Percentiles rank a stretch among this genome's conserved stretches.
Conservation (phyloP, 2,113 vertebrate genomes). For the Columba janthina region DNA sequence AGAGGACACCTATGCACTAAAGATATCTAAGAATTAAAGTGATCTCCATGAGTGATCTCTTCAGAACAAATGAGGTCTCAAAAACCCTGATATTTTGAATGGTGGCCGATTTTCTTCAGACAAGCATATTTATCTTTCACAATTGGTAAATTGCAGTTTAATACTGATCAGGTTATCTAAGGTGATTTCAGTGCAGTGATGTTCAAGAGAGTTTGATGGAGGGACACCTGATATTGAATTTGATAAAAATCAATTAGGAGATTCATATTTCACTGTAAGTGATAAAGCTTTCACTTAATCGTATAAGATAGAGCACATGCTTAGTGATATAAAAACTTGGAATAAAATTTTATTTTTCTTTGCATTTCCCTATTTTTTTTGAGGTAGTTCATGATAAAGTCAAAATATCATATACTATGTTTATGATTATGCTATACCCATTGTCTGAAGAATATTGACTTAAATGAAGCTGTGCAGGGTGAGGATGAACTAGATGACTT, state of each 20-base stretch:
- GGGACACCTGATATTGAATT: not conserved
- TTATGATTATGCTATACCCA: not conserved
- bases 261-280: not conserved
- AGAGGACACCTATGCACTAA: not conserved
- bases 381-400: not conserved
- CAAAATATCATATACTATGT: not conserved
- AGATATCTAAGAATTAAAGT: not conserved
- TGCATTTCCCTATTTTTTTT: not conserved
- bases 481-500: not conserved
- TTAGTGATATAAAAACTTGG: not conserved
- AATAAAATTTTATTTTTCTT: not conserved
- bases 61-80: not conserved
- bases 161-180: not conserved
- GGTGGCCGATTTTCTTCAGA: not conserved
- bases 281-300: not conserved
- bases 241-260: not conserved
- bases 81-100: not conserved
- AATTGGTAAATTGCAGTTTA: not conserved
- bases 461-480: not conserved
- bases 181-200: not conserved
- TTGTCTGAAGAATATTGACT: not conserved
- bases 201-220: not conserved
- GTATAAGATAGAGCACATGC: not conserved
- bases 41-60: not conserved
- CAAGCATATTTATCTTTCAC: not conserved